Conservation (phyloP, 2,113 vertebrate species). For the Hymenochirus boettgeri region DNA sequence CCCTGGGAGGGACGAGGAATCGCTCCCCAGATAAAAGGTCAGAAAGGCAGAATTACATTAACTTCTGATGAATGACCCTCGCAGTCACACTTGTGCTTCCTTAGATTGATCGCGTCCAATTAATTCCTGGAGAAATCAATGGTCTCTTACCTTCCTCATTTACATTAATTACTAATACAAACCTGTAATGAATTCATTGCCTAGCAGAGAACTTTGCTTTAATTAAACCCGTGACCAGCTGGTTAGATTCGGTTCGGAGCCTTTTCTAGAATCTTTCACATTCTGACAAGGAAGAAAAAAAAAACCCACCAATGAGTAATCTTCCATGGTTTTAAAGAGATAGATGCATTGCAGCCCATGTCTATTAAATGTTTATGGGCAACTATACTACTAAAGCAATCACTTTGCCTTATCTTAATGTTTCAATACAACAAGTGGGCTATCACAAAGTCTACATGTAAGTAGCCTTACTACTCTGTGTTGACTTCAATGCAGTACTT, state of each 20-base stretch:
- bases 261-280: constrained; percentile 10
- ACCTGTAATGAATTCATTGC: constrained; percentile 50
- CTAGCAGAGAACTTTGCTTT: neutral
- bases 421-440: too few species aligned
- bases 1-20: constrained; percentile 41
- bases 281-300: too few species aligned
- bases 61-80: constrained; percentile 61
- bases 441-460: too few species aligned
- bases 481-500: too few species aligned
- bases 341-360: too few species aligned
- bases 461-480: too few species aligned
- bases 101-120: constrained; percentile 63
- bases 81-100: constrained; percentile 48
- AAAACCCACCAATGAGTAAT: too few species aligned
- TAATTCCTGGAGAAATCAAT: constrained; percentile 66
- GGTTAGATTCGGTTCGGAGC: neutral
- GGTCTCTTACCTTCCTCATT: constrained; percentile 55
- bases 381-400: too few species aligned
- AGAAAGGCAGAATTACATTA: constrained; percentile 50
- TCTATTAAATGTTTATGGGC: too few species aligned
- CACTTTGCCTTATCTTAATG: too few species aligned
- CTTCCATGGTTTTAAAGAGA: too few species aligned
- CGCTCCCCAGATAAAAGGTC: constrained; percentile 52
- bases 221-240: constrained; percentile 13
- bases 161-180: constrained; percentile 56